Evolutionary conservation across 2,113 vertebrate genomes (phyloP), one percentile per base, ranked within the genome.

Genomic region (Spizaetus ornatus): DNA sequence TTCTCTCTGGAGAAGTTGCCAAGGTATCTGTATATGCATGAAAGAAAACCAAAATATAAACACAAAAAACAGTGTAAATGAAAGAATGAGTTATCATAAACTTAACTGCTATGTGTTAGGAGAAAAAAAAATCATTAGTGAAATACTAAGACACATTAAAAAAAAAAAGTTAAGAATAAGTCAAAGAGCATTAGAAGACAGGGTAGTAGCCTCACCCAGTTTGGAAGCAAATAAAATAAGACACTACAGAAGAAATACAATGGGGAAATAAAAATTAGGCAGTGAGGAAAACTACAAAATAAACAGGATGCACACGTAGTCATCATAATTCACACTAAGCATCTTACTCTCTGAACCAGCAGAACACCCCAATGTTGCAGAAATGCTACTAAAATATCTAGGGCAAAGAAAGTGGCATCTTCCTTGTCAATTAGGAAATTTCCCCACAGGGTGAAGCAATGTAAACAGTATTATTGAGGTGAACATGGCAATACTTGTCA

Each of bases 31-130:
- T 67, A 82, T 32, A 79, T 52, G 50, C 34, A 71, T 26, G 34
- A 93, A 94, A 94, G 65, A 87, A 89, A 94, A 69, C 3, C 47
- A 87, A 94, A 91, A 74, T 13, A 80, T 55, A 94, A 93, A 91
- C 36, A 92, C 11, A 77, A 47, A 53, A 53, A 65, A 55, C 2
- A 53, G 52, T 29, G 52, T 53, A 53, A 53, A 27, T 31, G 71
- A 82, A 89, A 90, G 40, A 86, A 86, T 42, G 27, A 67, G 45
- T 78, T 82, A 79, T 34, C 43, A 91, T 43, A 89, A 95, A 78
- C 48, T 78, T 42, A 71, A 74, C 47, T 21, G 34, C 65, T 84
- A 23, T 10, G 16, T 47, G 45, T 55, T 43, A 45, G 22, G 2
- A 20, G 12, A 40, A 43, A 62, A 63, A 56, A 66, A 82, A 50